Base-by-base conservation (phyloP, 2,797 vertebrate species). In the Melanotaenia nigrans region DNA sequence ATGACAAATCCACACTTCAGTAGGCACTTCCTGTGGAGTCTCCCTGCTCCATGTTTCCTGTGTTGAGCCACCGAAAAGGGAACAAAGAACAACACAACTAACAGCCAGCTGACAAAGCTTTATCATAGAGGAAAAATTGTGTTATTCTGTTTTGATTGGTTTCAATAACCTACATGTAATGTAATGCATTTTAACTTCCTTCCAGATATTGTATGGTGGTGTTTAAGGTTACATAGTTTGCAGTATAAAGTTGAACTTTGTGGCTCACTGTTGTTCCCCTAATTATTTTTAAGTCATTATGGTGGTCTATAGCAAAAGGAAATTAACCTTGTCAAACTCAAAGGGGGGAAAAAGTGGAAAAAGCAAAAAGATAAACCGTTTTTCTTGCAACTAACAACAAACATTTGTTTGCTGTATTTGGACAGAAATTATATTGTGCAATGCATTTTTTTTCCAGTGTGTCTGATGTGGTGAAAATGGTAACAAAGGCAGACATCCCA, bases 391-490 rank as follows among this genome's bases (percentile, higher is more conserved):
- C 11, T 6, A 36, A n/a, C 59, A 24, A 16, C 36, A 61, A 70
- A 70, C 18, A 13, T 68, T 32, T 65, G 8, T 33, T 30, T 22
- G 22, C 11, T 54, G 2, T 24, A 20, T 13, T 53, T 20, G 24
- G 33, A 58, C 3, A 55, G 36, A 60, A 18, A 1, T 58, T 1
- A 35, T 4, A 2, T 64, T 35, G 1, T 60, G 0, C 33, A 6
- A 82, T 42, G 74, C 77, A 56, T 72, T 60, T 69, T 58, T 69
- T 77, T 58, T 61, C 22, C 85, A 98, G 97, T 38, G 92, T 98
- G 83, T 96, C 92, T 2, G 89, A 95, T 1, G 45, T 92, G 83
- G 92, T 93, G 77, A 66, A 32, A 53, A 76, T 1, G 38, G 90
- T 85, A 61, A 93, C 92, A 33, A 90, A 65, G 76, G 47, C 1